Evolutionary conservation across 2,888 invertebrate genomes (phyloP), one percentile per base, ranked within the genome.

Genomic region (Geotrupes spiniger): DNA sequence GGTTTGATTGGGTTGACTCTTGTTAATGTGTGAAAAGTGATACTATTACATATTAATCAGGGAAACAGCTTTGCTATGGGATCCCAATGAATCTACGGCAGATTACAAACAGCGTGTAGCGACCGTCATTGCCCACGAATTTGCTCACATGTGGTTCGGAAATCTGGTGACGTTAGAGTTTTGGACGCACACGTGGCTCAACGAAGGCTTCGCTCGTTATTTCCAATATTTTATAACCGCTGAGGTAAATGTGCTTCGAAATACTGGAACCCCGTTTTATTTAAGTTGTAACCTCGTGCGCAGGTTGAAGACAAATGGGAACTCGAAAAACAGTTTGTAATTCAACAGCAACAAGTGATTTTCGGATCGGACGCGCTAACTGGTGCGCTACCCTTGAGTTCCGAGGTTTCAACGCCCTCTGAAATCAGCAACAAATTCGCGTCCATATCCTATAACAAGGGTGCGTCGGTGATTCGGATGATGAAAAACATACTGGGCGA

Each of bases 101-200:
- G 76, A 74, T 55, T 79, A 82, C 53, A 79, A 79, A 57, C 83
- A 87, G 59, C 75, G 78, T 39, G 78, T 87, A 1, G 82, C 83
- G 1, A 78, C 82, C 14, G 81, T 84, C 1, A 76, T 88, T 2
- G 78, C 85, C 0, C 92, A 92, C 63, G 92, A 92, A 69, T 69
- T 89, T 42, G 82, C 87, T 1, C 92, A 92, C 66, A 86, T 85
- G 78, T 89, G 89, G 89, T 87, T 89, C 59, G 89, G 89, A 4
- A 85, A 89, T 64, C 73, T 85, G 11, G 83, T 89, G 11, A 87
- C 88, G 0, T 82, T 83, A 46, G 78, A 81, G 26, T 87, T 87
- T 87, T 89, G 88, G 88, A 78, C 81, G 49, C 82, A 80, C 58
- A 74, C 84, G 1, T 88, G 87, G 85, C 72, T 88, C 0, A 88